Base-by-base conservation (phyloP, 2,113 vertebrate genomes). In the Laterallus jamaicensis region DNA sequence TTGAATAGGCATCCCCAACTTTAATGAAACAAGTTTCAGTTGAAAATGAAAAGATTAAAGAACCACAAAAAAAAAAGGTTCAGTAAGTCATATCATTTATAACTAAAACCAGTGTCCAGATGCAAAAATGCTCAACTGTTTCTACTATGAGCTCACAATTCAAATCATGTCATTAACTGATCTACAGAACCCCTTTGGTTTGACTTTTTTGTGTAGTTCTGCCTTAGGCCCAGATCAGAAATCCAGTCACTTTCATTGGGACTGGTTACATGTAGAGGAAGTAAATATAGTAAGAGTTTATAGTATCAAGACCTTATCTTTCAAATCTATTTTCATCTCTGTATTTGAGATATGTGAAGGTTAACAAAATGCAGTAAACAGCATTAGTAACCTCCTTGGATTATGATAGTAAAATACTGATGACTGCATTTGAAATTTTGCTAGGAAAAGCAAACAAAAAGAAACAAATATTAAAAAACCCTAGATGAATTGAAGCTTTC, bases 11-110 rank as follows among this genome's bases (percentile, higher is more conserved):
- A 95, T 93, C 89, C 84, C 62, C 88, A 71, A 92, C 88, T 97
- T 97, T 98, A 98, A 98, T 98, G 97, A 98, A 98, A 97, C 97
- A 97, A 96, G 88, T 97, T 97, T 95, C 85, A 80, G 73, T 88
- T 95, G 86, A 96, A 97, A 98, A 98, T 89, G 83, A 58, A 88
- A 97, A 98, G 97, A 98, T 98, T 97, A 96, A 98, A 97, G 97
- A 93, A 74, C 97, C 88, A 92, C 91, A 97, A 93, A 69, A 95
- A 96, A 96, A 69, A 77, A 97, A 94, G 93, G 95, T 97, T 94
- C 90, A 73, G 90, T 37, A 70, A 71, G 84, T 76, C 71, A 17
- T 95, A 70, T 96, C 18, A 39, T 93, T 60, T 93, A 89, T 85
- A 93, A 59, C 73, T 97, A 93, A 86, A 90, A 85, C 71, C 77